phyloP scores from a whole-genome alignment of 2,113 vertebrate genomes.

The Lepidothrix coronata region DNA sequence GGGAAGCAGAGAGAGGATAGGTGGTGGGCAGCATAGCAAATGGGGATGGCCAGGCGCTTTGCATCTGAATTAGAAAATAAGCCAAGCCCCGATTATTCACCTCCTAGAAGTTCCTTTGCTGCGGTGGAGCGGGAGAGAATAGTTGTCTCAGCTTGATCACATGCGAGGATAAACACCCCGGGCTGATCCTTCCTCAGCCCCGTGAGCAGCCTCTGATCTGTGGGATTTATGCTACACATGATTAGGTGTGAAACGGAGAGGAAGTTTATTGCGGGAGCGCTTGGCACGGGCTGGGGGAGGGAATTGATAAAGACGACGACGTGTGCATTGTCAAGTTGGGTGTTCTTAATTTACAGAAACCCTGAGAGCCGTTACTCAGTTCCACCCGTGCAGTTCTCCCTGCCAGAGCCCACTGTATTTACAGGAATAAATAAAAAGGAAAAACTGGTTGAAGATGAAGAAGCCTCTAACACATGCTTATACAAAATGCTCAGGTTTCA shows the following conservation, averaged over 20 bases:
- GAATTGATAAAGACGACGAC: conserved; percentile 67
- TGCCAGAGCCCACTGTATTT: conserved; percentile 60
- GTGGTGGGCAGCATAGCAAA: not conserved
- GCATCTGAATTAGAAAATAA: not conserved
- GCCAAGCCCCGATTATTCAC: not conserved
- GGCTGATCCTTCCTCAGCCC: conserved; percentile 24
- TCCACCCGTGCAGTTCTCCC: not conserved
- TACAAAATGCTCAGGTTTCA: conserved; percentile 6
- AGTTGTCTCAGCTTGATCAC: not conserved
- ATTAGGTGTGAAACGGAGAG: conserved; percentile 72
- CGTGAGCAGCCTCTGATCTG: conserved; percentile 47
- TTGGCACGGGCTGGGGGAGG: conserved; percentile 38
- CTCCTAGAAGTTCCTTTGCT: not conserved
- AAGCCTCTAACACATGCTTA: not conserved
- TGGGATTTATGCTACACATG: conserved; percentile 66
- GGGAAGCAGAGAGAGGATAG: not conserved
- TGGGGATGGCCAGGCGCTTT: not conserved
- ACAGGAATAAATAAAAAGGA: conserved; percentile 19
- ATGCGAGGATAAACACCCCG: conserved; percentile 22
- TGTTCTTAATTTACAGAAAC: conserved; percentile 69
- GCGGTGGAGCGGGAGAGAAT: not conserved
- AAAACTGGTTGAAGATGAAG: conserved; percentile 46
- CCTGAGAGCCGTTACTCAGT: conserved; percentile 53
- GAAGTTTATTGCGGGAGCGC: conserved; percentile 65
- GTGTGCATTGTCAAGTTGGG: conserved; percentile 57